phyloP scores from a whole-genome alignment of 2,888 invertebrate species.

The Omphaloscelis lunosa region DNA sequence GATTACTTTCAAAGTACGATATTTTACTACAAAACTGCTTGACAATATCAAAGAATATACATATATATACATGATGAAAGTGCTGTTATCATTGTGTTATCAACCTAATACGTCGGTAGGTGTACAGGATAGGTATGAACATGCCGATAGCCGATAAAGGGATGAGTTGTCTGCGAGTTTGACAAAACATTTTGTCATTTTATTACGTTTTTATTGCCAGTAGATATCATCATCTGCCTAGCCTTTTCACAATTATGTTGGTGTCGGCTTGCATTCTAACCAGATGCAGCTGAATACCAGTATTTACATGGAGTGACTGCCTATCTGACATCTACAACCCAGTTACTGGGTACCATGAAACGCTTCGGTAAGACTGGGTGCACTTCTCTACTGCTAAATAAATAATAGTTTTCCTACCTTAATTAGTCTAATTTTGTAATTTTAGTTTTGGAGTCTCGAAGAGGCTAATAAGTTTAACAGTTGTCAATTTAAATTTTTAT shows the following conservation, averaged over 20 bases:
- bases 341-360: not conserved
- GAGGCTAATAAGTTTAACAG: no score
- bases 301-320: not conserved
- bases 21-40: not conserved
- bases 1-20: not conserved
- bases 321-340: not conserved
- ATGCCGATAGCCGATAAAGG: constrained; percentile 15
- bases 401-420: no score
- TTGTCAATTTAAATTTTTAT: no score
- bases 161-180: not conserved
- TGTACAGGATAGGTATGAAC: not conserved
- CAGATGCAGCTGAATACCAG: not conserved
- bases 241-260: not conserved
- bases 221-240: no score
- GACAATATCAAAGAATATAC: not conserved
- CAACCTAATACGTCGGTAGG: not conserved
- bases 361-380: not conserved
- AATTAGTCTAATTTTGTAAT: no score
- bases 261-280: not conserved
- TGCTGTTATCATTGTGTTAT: constrained; percentile 21
- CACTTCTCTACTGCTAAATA: not conserved
- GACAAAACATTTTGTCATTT: not conserved
- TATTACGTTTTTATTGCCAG: not conserved
- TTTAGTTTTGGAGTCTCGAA: no score
- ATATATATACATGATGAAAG: not conserved